Base-by-base conservation (phyloP, 2,797 vertebrate species). In the Cyclopterus lumpus region DNA sequence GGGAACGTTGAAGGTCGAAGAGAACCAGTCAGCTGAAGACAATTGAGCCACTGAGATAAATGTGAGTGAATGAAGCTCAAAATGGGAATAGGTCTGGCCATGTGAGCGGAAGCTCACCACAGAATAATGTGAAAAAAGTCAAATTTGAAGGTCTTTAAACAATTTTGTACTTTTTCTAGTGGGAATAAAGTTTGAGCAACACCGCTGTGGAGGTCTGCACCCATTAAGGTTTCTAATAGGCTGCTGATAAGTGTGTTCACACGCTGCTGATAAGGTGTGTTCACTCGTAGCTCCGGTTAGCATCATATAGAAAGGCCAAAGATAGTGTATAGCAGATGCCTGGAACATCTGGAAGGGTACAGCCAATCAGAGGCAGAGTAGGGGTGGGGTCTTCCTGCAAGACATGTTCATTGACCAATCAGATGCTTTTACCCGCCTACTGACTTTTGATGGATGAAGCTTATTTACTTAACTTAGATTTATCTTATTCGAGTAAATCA, bases 1-100 rank as follows among this genome's bases (percentile, higher is more conserved):
- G 46, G 32, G 20, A 0, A 78, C 63, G 42, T 12, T 81, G 55
- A 84, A 83, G 80, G 85, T 87, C 75, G 82, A 30, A 71, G 12
- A 69, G 48, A 79, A 69, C 6, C 40, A 77, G 44, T 83, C 59
- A 71, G 64, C 65, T 68, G 42, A 65, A 67, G 36, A 66, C 60
- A 65, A 76, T 71, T 61, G 55, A 8, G 15, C 48, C n/a, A 11
- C 9, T 40, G 40, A 82, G 67, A 73, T 72, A 86, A 83, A 83
- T 62, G 16, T 59, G 44, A 72, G 30, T 71, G 63, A 73, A 67
- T 40, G 53, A 49, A 42, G 70, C 58, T 71, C 38, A 61, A 68
- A 81, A 20, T 20, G 18, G 28, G 34, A 69, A 26, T 24, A 48
- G 38, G 55, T 79, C 54, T 66, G 26, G 62, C 16, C 28, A 49